Conservation (phyloP, 2,888 invertebrate genomes). For the Tridacna crocea region DNA sequence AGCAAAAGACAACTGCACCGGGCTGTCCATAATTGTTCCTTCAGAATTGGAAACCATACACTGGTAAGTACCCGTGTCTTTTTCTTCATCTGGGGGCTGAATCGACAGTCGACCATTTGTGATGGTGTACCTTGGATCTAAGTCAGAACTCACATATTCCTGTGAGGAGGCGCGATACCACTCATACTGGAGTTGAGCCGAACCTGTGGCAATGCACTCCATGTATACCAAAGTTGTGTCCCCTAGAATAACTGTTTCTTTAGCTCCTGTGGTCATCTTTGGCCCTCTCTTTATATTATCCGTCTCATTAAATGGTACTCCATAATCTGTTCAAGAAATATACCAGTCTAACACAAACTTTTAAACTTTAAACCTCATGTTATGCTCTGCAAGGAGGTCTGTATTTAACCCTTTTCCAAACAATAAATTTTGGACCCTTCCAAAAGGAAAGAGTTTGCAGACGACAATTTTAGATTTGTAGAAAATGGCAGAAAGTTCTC, state of each 20-base stretch:
- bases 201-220: slow-evolving; percentile 69
- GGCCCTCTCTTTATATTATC: slow-evolving; percentile 63
- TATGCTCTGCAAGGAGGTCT: no score
- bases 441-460: no score
- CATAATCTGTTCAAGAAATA: slow-evolving; percentile 65
- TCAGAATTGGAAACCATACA: slow-evolving; percentile 76
- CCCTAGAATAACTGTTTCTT: slow-evolving; percentile 62
- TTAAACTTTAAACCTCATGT: no score
- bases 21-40: slow-evolving; percentile 73
- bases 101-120: slow-evolving; percentile 80
- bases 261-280: slow-evolving; percentile 56
- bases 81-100: slow-evolving; percentile 63
- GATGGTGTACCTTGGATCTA: slow-evolving; percentile 68
- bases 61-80: slow-evolving; percentile 78
- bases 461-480: no score
- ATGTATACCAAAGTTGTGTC: slow-evolving; percentile 50
- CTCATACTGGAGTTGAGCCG: slow-evolving; percentile 68
- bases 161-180: slow-evolving; percentile 63
- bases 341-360: no score
- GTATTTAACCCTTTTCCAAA: no score
- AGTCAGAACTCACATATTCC: slow-evolving; percentile 14
- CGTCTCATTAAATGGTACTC: slow-evolving; percentile 47
- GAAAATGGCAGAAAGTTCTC: no score
- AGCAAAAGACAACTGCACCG: slow-evolving; percentile 77
- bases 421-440: no score